Conservation (phyloP, 2,797 vertebrate species). For the Rhinogobio ventralis region DNA sequence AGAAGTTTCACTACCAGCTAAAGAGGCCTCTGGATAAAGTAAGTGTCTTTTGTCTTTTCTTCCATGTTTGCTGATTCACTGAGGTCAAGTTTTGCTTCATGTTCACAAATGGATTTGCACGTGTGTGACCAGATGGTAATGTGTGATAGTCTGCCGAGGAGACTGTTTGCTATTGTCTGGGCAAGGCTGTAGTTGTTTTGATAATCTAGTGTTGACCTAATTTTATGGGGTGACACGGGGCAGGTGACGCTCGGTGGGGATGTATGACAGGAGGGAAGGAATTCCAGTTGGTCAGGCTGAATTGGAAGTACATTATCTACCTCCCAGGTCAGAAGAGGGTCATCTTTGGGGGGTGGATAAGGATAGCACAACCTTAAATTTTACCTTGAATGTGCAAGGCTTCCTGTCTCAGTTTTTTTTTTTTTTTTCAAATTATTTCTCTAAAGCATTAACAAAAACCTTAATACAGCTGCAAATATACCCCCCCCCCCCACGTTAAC, state of each 20-base stretch:
- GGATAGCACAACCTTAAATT: background rate
- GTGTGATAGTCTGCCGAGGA: slow-evolving; percentile 42
- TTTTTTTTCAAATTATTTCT: background rate
- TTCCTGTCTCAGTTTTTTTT: background rate
- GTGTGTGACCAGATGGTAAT: slow-evolving; percentile 36
- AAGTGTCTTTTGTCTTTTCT: slow-evolving; percentile 70
- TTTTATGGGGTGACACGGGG: slow-evolving; percentile 52
- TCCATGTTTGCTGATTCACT: slow-evolving; percentile 25
- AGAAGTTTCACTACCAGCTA: slow-evolving; percentile 89
- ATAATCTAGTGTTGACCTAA: slow-evolving; percentile 74
- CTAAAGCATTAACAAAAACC: background rate
- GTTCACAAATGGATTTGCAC: slow-evolving; percentile 22
- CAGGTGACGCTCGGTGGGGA: slow-evolving; percentile 72
- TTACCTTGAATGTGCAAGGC: background rate
- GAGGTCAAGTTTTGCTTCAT: slow-evolving; percentile 43
- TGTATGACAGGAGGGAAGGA: slow-evolving; percentile 47
- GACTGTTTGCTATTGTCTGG: slow-evolving; percentile 28
- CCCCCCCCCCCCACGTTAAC: background rate
- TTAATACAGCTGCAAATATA: background rate
- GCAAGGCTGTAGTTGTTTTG: slow-evolving; percentile 66
- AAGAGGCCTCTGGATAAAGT: slow-evolving; percentile 90
- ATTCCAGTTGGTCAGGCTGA: slow-evolving; percentile 73
- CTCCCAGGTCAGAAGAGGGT: slow-evolving; percentile 71
- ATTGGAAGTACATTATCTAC: slow-evolving; percentile 74
- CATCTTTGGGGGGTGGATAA: slow-evolving; percentile 33